Evolutionary conservation across 2,797 vertebrate species (phyloP).

Genomic region (Loris lydekkerianus): DNA sequence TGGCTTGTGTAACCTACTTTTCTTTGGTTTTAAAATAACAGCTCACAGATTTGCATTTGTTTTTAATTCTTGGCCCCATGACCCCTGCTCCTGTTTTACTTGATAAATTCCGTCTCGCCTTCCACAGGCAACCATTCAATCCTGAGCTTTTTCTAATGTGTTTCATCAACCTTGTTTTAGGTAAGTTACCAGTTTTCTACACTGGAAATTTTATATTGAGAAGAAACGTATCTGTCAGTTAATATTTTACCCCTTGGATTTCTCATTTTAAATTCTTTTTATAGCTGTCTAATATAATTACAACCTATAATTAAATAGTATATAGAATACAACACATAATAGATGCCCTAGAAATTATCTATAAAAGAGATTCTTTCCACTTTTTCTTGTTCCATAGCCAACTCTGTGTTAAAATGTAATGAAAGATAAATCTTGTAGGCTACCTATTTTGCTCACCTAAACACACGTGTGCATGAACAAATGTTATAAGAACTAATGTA

Average conservation of each 20-base stretch:
- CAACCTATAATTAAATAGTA: background rate
- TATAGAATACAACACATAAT: background rate
- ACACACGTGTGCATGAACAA: background rate
- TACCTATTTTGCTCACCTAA: background rate
- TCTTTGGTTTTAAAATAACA: slow-evolving; percentile 86
- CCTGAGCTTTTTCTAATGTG: slow-evolving; percentile 77
- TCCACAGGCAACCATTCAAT: slow-evolving; percentile 78
- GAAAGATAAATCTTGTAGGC: background rate
- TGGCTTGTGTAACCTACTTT: slow-evolving; percentile 79
- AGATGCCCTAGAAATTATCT: background rate
- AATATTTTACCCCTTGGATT: background rate
- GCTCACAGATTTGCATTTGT: slow-evolving; percentile 80
- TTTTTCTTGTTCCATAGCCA: slow-evolving; percentile 38
- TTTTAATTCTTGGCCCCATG: slow-evolving; percentile 84
- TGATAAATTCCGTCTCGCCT: slow-evolving; percentile 84
- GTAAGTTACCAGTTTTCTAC: slow-evolving; percentile 80
- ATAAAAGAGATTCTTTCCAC: background rate
- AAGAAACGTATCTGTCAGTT: slow-evolving; percentile 16
- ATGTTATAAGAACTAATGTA: background rate
- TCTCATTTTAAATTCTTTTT: slow-evolving; percentile 55
- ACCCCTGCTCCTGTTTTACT: slow-evolving; percentile 84
- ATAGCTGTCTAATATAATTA: slow-evolving; percentile 45
- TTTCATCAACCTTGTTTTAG: slow-evolving; percentile 81
- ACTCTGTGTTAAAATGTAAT: slow-evolving; percentile 14
- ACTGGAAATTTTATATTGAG: slow-evolving; percentile 76